Evolutionary conservation across 2,113 vertebrate genomes (phyloP).

Genomic region (Martes martes): DNA sequence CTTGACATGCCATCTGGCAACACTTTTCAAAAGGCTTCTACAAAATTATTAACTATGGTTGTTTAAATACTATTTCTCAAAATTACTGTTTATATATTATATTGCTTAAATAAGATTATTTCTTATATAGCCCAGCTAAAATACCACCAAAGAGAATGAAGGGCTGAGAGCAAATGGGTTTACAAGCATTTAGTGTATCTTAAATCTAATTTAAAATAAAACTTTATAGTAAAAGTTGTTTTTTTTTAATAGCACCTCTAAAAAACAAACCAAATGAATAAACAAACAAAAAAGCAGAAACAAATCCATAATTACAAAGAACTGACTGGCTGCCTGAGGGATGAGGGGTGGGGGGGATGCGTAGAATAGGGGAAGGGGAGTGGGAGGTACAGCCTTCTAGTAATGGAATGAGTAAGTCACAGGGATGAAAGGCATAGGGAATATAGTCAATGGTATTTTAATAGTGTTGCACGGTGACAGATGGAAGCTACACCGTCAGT

Average conservation of each 20-base stretch:
- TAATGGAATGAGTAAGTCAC: neutral
- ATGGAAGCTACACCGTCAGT: neutral
- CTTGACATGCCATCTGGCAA: neutral
- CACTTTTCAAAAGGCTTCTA: neutral
- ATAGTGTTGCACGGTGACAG: neutral
- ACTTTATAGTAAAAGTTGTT: neutral
- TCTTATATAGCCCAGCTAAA: neutral
- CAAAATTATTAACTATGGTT: neutral
- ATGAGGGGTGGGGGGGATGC: accelerated
- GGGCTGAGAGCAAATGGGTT: neutral
- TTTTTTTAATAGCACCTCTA: neutral
- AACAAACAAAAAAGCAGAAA: neutral
- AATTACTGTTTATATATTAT: neutral
- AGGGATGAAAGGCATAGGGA: neutral
- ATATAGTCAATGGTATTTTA: neutral
- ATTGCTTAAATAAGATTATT: neutral
- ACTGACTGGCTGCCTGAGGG: neutral
- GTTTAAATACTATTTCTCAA: neutral
- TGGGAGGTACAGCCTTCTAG: neutral
- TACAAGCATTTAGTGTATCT: neutral
- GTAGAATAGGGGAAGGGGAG: neutral
- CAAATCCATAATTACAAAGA: neutral
- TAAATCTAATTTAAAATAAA: constrained; percentile 43
- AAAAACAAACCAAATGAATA: neutral
- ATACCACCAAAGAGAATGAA: neutral